Conservation (phyloP, 2,888 invertebrate species). For the Plebejus anna region DNA sequence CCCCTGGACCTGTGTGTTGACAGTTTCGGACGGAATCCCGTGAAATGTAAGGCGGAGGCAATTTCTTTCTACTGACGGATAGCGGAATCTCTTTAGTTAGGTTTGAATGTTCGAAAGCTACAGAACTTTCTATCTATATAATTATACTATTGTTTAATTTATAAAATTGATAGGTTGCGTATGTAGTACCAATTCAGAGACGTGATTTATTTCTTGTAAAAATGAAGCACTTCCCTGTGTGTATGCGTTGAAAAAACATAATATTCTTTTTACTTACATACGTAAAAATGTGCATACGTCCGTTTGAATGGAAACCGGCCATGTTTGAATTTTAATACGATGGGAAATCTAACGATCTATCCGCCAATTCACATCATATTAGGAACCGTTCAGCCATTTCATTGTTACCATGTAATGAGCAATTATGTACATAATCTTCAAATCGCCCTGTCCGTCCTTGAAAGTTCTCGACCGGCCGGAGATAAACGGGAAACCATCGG, state of each 20-base stretch:
- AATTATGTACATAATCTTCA: constrained; percentile 8
- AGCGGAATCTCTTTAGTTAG: neutral
- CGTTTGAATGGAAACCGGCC: too few species aligned
- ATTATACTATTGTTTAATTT: neutral
- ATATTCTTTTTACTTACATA: too few species aligned
- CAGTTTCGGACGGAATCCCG: constrained; percentile 10
- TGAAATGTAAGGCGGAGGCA: neutral
- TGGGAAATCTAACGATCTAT: too few species aligned
- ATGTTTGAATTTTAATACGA: too few species aligned
- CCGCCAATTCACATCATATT: neutral
- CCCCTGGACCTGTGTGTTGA: constrained; percentile 34
- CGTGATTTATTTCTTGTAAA: neutral
- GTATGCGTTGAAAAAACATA: too few species aligned
- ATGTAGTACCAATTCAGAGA: neutral
- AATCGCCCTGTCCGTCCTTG: neutral
- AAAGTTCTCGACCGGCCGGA: neutral
- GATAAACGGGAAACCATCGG: constrained; percentile 3
- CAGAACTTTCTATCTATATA: neutral
- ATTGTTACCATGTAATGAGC: neutral
- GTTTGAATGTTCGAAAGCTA: neutral
- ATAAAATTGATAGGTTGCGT: neutral
- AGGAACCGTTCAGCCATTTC: neutral
- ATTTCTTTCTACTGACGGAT: constrained; percentile 1
- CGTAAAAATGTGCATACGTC: too few species aligned
- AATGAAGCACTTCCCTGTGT: too few species aligned